Evolutionary conservation across 2,797 vertebrate species (phyloP).

Genomic region (Macroramphosus scolopax): DNA sequence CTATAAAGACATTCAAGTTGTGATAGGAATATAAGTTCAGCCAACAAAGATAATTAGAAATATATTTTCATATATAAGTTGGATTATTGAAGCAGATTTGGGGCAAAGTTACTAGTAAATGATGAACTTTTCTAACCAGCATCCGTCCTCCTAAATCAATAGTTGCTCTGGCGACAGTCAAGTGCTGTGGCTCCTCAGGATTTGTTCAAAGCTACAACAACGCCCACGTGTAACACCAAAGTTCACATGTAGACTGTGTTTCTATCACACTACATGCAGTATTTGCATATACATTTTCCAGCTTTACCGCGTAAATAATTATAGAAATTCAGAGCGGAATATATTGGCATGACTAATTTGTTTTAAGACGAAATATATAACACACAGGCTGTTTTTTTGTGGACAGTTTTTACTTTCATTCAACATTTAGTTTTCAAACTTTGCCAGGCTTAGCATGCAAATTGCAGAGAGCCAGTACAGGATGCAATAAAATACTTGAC

Average conservation of each 20-base stretch:
- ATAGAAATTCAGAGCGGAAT: slow-evolving; percentile 10
- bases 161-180: slow-evolving; percentile 66
- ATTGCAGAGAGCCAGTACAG: slow-evolving; percentile 45
- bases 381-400: slow-evolving; percentile 24
- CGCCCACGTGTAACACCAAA: slow-evolving; percentile 42
- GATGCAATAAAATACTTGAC: slow-evolving; percentile 67
- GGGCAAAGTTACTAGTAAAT: slow-evolving; percentile 65
- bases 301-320: slow-evolving; percentile 30
- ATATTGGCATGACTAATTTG: slow-evolving; percentile 16
- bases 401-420: slow-evolving; percentile 7
- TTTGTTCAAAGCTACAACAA: slow-evolving; percentile 56
- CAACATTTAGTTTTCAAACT: slow-evolving; percentile 41
- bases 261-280: slow-evolving; percentile 17
- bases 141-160: slow-evolving; percentile 66
- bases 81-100: slow-evolving; percentile 16
- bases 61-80: slow-evolving; percentile 22
- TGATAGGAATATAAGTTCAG: slow-evolving; percentile 2
- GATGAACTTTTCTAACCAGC: slow-evolving; percentile 70
- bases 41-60: background rate
- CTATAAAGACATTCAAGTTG: slow-evolving; percentile 11
- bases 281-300: slow-evolving; percentile 41
- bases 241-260: slow-evolving; percentile 29
- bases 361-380: slow-evolving; percentile 6
- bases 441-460: slow-evolving; percentile 20
- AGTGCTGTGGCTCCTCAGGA: slow-evolving; percentile 54